Evolutionary conservation across 2,113 vertebrate genomes (phyloP), one percentile per base, ranked within the genome.

Genomic region (Albula goreensis): DNA sequence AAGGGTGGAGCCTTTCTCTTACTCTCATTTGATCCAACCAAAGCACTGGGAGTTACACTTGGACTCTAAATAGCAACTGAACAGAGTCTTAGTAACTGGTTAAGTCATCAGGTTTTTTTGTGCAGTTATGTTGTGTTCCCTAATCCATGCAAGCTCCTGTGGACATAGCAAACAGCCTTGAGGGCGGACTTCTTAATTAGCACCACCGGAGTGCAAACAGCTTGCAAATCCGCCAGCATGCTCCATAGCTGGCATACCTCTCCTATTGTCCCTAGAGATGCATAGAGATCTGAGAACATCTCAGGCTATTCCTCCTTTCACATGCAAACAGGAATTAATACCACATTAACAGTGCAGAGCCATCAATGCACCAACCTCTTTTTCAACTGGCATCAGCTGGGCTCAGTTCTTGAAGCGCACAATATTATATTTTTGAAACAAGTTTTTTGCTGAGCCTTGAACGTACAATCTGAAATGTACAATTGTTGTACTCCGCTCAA

Each of bases 101-200:
- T 85, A 80, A 85, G 57, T 81, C 56, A 78, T 81, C 83, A 41
- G 31, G 31, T 17, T 70, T 79, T 17, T 81, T 63, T 80, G 85
- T 85, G 15, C 41, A 17, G 53, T 77, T 80, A 22, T 41, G 77
- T 53, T 17, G 53, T 25, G 48, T 48, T 80, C 52, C 48, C 7
- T 80, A 49, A 78, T 53, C 48, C 78, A 80, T 15, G 81, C 81
- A 82, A 85, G 51, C 52, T 31, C 80, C 22, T 31, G 17, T 52
- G 50, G 52, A 56, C 50, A 53, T 19, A 50, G 52, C 80, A 52
- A 50, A 53, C n/a, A 13, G 56, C 78, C 87, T 50, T 89, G 66
- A 63, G 77, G 74, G n/a, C 89, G 89, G 85, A 89, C 63, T 53
- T 63, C 83, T 87, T 92, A 90, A 93, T 90, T 90, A 88, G 85